Conservation (phyloP, 2,888 invertebrate genomes). For the Smittia sp. region DNA sequence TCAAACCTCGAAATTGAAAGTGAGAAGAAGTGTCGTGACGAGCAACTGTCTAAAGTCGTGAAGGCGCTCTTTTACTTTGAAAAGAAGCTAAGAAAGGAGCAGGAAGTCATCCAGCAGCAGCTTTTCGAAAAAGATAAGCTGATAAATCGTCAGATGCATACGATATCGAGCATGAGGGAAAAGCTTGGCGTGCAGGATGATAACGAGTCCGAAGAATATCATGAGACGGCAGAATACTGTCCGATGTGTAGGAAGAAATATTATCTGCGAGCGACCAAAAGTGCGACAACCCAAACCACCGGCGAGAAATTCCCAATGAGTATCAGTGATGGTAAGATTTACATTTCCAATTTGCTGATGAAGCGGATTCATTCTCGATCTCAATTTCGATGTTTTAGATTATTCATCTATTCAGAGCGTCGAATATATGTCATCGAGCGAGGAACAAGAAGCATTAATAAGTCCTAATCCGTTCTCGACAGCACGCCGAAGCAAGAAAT, state of each 20-base stretch:
- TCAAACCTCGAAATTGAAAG: constrained; percentile 48
- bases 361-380: no score
- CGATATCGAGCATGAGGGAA: constrained; percentile 50
- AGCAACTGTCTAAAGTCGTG: constrained; percentile 52
- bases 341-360: no score
- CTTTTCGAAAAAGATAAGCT: constrained; percentile 49
- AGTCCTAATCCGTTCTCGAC: constrained; percentile 48
- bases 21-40: constrained; percentile 51
- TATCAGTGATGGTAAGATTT: constrained; percentile 42
- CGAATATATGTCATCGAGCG: constrained; percentile 52
- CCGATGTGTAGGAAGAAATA: constrained; percentile 52
- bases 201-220: constrained; percentile 42
- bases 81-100: constrained; percentile 52
- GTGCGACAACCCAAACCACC: constrained; percentile 49
- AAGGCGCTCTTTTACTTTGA: constrained; percentile 52
- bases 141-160: constrained; percentile 44
- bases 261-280: constrained; percentile 51
- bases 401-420: constrained; percentile 39
- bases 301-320: constrained; percentile 46
- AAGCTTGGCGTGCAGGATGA: constrained; percentile 46
- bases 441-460: constrained; percentile 47
- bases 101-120: constrained; percentile 51
- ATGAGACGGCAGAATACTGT: constrained; percentile 49
- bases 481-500: constrained; percentile 52
- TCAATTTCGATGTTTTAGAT: no score